Evolutionary conservation across 2,113 vertebrate species (phyloP).

Genomic region (Rattus norvegicus): DNA sequence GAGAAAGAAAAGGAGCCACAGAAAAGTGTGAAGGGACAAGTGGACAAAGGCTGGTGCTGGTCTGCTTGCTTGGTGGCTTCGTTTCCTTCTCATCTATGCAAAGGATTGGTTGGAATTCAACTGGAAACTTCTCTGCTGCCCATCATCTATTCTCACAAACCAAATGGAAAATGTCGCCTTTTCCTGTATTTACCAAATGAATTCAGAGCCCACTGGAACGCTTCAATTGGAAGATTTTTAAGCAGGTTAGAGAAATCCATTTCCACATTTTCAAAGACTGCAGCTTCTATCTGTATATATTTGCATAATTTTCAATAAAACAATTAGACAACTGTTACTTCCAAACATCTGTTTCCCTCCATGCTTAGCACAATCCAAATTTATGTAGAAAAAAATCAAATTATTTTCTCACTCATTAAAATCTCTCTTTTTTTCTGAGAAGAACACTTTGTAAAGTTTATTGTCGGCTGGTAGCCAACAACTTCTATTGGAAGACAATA

Average conservation of each 20-base stretch:
- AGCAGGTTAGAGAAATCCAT: conserved; percentile 55
- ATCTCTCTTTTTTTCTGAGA: conserved; percentile 26
- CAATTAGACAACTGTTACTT: conserved; percentile 35
- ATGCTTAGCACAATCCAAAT: conserved; percentile 18
- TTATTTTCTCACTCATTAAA: conserved; percentile 42
- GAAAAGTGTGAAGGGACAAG: neutral
- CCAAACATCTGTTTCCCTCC: conserved; percentile 63
- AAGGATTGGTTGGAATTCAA: neutral
- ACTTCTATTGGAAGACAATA: neutral
- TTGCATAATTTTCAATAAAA: conserved; percentile 75
- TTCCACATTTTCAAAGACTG: conserved; percentile 56
- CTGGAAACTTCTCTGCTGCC: conserved; percentile 20
- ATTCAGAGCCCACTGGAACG: neutral
- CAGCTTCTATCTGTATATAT: conserved; percentile 65
- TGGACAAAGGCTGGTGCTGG: neutral
- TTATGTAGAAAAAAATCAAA: conserved; percentile 45
- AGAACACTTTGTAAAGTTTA: conserved; percentile 14
- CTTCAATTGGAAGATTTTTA: conserved; percentile 52
- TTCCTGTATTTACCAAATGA: conserved; percentile 54
- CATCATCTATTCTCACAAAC: conserved; percentile 29
- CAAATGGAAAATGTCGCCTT: conserved; percentile 33
- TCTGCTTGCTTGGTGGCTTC: neutral
- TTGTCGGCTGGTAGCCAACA: neutral
- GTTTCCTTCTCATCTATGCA: neutral
- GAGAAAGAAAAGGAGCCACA: neutral